A percentile compares a stretch with the other conserved stretches of the same genome.
phyloP scores from a whole-genome alignment of 1,140 invertebrate genomes.

The Drosophila asahinai region DNA sequence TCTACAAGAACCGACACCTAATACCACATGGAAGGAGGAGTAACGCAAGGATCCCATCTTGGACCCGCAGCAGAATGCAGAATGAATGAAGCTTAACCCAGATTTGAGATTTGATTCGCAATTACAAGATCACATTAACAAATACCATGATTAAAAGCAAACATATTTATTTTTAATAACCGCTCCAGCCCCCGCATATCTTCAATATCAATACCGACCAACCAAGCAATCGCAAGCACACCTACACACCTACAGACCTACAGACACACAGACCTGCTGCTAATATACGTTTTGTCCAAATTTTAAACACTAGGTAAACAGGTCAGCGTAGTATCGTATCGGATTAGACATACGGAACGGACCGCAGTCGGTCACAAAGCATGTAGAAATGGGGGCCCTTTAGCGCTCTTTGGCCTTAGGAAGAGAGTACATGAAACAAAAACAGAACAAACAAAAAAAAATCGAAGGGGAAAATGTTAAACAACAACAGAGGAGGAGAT shows the following conservation, averaged over 20 bases:
- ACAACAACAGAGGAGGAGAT: constrained; percentile 29
- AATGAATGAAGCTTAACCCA: constrained; percentile 52
- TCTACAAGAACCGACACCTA: constrained; percentile 31
- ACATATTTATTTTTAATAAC: constrained; percentile 55
- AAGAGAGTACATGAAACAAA: constrained; percentile 43
- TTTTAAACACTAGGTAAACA: constrained; percentile 66
- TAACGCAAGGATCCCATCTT: constrained; percentile 30
- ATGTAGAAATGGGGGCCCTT: constrained; percentile 48
- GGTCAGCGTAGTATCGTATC: constrained; percentile 51
- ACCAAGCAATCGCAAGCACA: constrained; percentile 4
- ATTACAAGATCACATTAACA: constrained; percentile 49
- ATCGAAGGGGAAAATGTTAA: constrained; percentile 35
- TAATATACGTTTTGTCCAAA: constrained; percentile 68
- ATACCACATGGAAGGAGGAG: constrained; percentile 28
- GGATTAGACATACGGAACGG: constrained; percentile 49
- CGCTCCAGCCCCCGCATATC: constrained; percentile 34
- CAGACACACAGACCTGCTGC: constrained; percentile 38
- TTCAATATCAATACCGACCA: constrained; percentile 18
- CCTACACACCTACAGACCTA: constrained; percentile 9
- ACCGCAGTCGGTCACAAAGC: constrained; percentile 52
- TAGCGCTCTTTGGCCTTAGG: constrained; percentile 68
- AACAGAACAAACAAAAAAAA: constrained; percentile 36
- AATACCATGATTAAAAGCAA: constrained; percentile 60
- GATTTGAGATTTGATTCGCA: constrained; percentile 70
- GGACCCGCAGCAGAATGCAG: constrained; percentile 41